phyloP scores from a whole-genome alignment of 2,113 vertebrate species.

The Sceloporus tristichus region DNA sequence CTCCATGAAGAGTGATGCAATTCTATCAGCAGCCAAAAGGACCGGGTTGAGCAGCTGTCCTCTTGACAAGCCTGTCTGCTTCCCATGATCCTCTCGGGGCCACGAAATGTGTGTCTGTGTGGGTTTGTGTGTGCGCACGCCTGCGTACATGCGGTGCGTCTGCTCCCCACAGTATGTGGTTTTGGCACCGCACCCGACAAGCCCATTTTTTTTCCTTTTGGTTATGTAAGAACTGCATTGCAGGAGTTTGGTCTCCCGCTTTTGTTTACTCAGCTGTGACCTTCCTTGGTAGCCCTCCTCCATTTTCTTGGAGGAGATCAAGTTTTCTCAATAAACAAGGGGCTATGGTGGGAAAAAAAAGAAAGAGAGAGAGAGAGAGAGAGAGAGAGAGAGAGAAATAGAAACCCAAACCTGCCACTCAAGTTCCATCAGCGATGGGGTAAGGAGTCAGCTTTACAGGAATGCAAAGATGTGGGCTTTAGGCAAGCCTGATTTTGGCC shows the following conservation, averaged over 20 bases:
- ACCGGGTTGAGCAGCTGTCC: neutral
- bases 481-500: no score
- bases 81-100: neutral
- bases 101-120: neutral
- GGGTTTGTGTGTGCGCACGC: no score
- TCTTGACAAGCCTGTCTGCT: neutral
- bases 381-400: no score
- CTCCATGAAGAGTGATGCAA: no score
- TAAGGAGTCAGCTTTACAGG: no score
- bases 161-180: neutral
- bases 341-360: neutral
- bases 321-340: constrained; percentile 1
- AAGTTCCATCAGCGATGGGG: neutral
- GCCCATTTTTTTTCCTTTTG: no score
- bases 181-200: neutral
- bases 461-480: neutral
- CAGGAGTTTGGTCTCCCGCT: neutral
- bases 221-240: neutral
- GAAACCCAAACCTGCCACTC: neutral
- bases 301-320: neutral
- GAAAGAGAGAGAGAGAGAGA: no score
- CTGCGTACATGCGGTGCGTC: neutral
- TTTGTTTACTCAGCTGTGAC: constrained; percentile 18
- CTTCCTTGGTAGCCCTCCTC: neutral
- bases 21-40: neutral